Conservation (phyloP, 2,797 vertebrate genomes). For the Pseudochromis fuscus region DNA sequence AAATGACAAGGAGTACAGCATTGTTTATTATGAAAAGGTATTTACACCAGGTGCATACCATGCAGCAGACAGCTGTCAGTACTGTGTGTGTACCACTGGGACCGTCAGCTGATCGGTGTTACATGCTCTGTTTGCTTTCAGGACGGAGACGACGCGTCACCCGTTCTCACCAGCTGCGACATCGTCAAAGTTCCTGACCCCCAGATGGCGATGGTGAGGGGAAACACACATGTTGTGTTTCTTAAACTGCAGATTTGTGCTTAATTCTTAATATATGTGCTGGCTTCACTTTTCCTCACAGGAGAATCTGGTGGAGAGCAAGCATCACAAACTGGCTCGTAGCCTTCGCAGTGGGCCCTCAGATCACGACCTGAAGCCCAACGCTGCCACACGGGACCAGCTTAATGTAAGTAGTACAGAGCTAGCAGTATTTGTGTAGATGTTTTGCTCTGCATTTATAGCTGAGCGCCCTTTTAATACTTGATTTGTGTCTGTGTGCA, state of each 20-base stretch:
- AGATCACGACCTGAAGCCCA: conserved; percentile 98
- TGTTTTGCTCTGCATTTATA: no score
- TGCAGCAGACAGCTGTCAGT: not conserved
- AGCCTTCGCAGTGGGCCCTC: conserved; percentile 97
- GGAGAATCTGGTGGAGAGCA: conserved; percentile 99
- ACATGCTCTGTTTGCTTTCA: conserved; percentile 61
- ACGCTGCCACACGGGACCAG: conserved; percentile 95
- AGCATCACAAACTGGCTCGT: conserved; percentile 97
- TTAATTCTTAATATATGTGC: not conserved
- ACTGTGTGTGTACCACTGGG: not conserved
- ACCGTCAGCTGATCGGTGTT: not conserved
- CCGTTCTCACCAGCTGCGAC: conserved; percentile 92
- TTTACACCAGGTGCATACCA: not conserved
- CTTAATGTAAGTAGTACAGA: conserved; percentile 95
- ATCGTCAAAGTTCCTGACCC: conserved; percentile 98
- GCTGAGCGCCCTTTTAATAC: not conserved
- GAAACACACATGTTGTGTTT: not conserved
- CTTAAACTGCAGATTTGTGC: not conserved
- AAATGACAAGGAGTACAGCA: conserved; percentile 94
- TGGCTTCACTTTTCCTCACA: conserved; percentile 9
- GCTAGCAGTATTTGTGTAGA: no score
- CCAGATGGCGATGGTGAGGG: conserved; percentile 96
- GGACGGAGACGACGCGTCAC: conserved; percentile 94
- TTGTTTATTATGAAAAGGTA: conserved; percentile 99
- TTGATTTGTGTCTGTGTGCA: conserved; percentile 3